phyloP scores from a whole-genome alignment of 2,888 invertebrate species.

The Periphyllus acericola region DNA sequence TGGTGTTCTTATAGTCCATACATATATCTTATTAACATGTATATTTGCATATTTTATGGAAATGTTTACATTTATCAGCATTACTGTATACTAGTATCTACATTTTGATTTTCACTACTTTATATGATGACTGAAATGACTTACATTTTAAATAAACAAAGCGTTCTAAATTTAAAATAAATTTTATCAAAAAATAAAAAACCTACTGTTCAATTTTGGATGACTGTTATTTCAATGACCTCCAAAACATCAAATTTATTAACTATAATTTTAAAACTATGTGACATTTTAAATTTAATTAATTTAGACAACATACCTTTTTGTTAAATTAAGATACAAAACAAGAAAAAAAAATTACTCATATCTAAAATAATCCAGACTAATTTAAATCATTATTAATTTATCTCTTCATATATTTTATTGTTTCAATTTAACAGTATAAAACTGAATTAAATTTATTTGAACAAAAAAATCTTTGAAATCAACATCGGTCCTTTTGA shows the following conservation, averaged over 20 bases:
- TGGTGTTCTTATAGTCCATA: not conserved
- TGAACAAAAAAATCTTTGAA: not conserved
- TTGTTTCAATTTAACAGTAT: not conserved
- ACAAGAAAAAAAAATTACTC: not conserved
- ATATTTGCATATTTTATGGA: not conserved
- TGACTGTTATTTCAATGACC: not conserved
- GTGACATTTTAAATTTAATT: not conserved
- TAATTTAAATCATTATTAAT: not conserved
- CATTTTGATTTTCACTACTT: not conserved
- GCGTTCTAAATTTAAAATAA: not conserved
- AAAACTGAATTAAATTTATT: not conserved
- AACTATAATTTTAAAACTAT: not conserved
- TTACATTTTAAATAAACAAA: not conserved
- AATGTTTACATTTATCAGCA: not conserved
- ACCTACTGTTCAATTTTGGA: not conserved
- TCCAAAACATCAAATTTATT: not conserved
- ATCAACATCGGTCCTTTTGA: not conserved
- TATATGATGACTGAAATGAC: not conserved
- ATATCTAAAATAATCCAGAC: not conserved
- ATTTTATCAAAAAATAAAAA: not conserved
- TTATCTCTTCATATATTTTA: not conserved
- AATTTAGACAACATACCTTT: not conserved
- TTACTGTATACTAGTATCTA: not conserved
- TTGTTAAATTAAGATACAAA: not conserved
- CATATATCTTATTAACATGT: not conserved